Evolutionary conservation across 2,888 invertebrate species (phyloP).

Genomic region (Megamerina dolium): DNA sequence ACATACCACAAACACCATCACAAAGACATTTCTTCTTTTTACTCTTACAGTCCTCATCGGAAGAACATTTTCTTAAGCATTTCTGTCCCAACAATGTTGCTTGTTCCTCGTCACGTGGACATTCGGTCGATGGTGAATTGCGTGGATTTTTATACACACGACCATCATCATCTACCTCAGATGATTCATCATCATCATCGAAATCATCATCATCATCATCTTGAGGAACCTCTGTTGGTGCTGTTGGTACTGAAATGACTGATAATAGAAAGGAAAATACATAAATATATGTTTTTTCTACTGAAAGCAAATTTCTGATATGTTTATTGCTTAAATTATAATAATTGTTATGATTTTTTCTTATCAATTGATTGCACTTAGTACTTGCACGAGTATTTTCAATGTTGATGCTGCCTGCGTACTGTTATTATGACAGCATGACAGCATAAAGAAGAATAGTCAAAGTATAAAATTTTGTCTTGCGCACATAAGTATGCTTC

Average conservation of each 20-base stretch:
- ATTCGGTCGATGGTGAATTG: conserved; percentile 78
- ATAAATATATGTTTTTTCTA: too few relatives aligned
- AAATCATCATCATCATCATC: conserved; percentile 43
- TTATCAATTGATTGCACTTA: too few relatives aligned
- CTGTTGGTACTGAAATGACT: conserved; percentile 36
- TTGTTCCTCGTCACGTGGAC: conserved; percentile 80
- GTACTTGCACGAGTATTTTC: too few relatives aligned
- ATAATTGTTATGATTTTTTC: too few relatives aligned
- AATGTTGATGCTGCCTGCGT: too few relatives aligned
- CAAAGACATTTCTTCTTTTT: conserved; percentile 95
- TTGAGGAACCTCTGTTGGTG: conserved; percentile 37
- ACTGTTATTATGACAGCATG: too few relatives aligned
- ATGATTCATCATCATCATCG: conserved; percentile 50
- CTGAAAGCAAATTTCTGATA: too few relatives aligned
- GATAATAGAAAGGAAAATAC: conserved; percentile 1
- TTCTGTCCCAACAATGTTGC: conserved; percentile 77
- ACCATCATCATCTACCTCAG: conserved; percentile 71
- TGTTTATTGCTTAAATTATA: too few relatives aligned
- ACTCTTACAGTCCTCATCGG: conserved; percentile 93
- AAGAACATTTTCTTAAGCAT: conserved; percentile 86
- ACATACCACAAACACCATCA: conserved; percentile 94
- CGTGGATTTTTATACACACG: conserved; percentile 81
- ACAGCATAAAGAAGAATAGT: too few relatives aligned
- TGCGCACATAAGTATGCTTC: too few relatives aligned
- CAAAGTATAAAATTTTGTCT: too few relatives aligned